Evolutionary conservation across 2,113 vertebrate species (phyloP), one percentile per base, ranked within the genome.

Genomic region (Lucifuga dentata): DNA sequence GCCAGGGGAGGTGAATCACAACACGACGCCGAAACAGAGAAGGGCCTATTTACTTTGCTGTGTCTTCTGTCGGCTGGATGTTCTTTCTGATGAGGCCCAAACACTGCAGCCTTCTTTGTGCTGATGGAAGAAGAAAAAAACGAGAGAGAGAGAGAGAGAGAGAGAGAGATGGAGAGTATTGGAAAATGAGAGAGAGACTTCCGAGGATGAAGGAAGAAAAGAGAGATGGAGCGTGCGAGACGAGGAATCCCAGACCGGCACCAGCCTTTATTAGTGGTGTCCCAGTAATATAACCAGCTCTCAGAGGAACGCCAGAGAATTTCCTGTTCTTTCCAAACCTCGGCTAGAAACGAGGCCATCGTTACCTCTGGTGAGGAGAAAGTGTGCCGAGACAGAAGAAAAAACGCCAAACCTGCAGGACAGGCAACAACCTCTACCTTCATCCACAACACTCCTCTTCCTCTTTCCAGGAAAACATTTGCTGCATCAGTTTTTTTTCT

Each of bases 251-350:
- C 71, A 76, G 73, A 52, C 76, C 53, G 77, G 90, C 86, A 88
- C 87, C 85, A 83, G 79, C 21, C 73, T 87, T 85, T 82, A 86
- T 86, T 88, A 88, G 83, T 67, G 80, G 73, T 76, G 75, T 90
- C 84, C 83, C 73, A 81, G 41, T 82, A 90, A 88, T 86, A 83
- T 91, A 90, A 86, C 84, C 62, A 17, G 69, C 75, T 68, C 73
- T 92, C 85, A 66, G 73, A 84, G 73, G 84, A 83, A 77, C 74
- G 73, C 69, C 82, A 65, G 68, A 90, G 75, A 82, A 73, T 83
- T 90, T 92, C 88, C 61, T 73, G 84, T 61, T 91, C 60, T 46
- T 73, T 77, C 85, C 58, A 73, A 68, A 88, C 85, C 62, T 53
- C 50, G 45, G 84, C 81, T 81, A 87, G 52, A 78, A 83, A 91